Evolutionary conservation across 30 jellyfish, hydroid and myxozoan species (phyloP).

Genomic region (Aurelia sp.): DNA sequence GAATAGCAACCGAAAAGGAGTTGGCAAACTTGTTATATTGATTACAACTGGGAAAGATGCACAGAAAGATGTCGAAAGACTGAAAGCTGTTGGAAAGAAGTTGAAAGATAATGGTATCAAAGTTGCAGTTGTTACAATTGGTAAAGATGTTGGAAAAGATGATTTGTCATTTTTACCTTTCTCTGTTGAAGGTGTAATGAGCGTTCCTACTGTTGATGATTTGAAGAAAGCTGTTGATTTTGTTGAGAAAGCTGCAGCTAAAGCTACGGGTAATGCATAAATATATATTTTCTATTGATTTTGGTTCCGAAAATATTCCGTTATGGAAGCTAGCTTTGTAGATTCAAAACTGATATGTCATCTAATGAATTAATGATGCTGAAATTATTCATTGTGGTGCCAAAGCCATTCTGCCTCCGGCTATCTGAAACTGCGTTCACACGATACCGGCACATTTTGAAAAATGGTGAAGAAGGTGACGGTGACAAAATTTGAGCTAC

Average conservation of each 20-base stretch:
- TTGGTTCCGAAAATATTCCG: too few species aligned
- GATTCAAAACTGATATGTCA: too few species aligned
- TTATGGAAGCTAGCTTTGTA: too few species aligned
- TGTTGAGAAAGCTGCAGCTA: conserved; percentile 21
- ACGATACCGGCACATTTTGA: too few species aligned
- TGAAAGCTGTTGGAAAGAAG: conserved; percentile 17
- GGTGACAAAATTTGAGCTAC: too few species aligned
- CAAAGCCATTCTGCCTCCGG: too few species aligned
- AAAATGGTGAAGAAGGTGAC: too few species aligned
- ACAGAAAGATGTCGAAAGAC: neutral
- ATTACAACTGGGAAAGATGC: conserved; percentile 39
- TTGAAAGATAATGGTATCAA: conserved; percentile 63
- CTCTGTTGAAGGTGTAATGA: neutral
- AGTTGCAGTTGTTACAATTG: conserved; percentile 58
- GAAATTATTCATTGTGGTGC: too few species aligned
- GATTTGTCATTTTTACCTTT: neutral
- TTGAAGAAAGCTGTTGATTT: conserved; percentile 34
- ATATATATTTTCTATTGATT: neutral
- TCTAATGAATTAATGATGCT: too few species aligned
- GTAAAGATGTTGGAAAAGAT: neutral
- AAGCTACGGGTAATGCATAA: conserved; percentile 14
- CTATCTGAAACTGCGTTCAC: too few species aligned
- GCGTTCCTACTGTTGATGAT: neutral
- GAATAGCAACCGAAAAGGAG: neutral
- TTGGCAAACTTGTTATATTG: conserved; percentile 51